Evolutionary conservation across 1,140 invertebrate species (phyloP), one percentile per base, ranked within the genome.

Genomic region (Lepidurus arcticus): DNA sequence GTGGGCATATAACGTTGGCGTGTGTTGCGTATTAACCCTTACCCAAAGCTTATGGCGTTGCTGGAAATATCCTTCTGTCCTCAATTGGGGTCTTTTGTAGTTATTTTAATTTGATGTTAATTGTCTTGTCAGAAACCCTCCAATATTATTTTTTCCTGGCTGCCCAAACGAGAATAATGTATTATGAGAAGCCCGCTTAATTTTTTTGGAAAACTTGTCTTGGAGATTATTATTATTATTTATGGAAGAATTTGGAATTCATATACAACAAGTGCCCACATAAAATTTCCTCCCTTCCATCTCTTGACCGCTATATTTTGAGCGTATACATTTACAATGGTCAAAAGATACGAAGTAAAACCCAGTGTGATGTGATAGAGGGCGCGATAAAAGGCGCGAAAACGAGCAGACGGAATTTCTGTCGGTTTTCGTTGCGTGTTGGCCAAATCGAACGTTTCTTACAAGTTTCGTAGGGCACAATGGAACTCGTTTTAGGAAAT

Each of bases 11-110:
- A 65, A 9, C 53, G 53, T 65, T 65, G 53, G 53, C 53, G 53
- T 65, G 53, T 65, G 53, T 65, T 65, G 53, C 53, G 8, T 65
- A 65, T 65, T 65, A 65, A 65, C 53, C 53, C 53, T 65, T 65
- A 65, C 13, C 53, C 21, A 13, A 65, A 65, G 53, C 53, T 65
- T 65, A 13, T 65, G 21, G 21, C 53, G 53, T 65, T 65, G 53
- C 16, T 65, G 53, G 53, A 65, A 34, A 65, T 65, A n/a, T 16
- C 53, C 53, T 65, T 65, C 53, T 65, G 21, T 65, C 8, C 53
- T n/a, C 13, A 21, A 65, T 65, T n/a, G 53, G 16, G 16, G 13
- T 11, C 16, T 65, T n/a, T 65, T 65, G 16, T n/a, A 21, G 13
- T 47, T 16, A 47, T 47, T 10, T 47, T 65, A n/a, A 65, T 65